Evolutionary conservation across 1,140 invertebrate species (phyloP).

Genomic region (Bactericera cockerelli): DNA sequence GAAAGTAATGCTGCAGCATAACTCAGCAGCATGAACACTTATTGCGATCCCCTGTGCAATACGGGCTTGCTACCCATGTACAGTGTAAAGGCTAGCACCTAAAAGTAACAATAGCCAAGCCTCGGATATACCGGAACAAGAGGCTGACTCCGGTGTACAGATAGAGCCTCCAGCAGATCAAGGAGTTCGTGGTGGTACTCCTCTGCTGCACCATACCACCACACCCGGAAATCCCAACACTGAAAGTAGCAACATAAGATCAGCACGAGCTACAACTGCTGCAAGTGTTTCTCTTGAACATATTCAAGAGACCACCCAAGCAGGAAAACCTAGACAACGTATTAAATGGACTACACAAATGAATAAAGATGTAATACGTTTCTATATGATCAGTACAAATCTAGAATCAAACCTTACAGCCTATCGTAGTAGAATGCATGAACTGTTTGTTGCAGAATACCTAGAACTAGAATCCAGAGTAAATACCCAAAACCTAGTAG

Average conservation of each 20-base stretch:
- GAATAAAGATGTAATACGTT: neutral
- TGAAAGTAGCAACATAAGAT: neutral
- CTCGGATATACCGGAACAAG: no score
- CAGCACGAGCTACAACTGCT: neutral
- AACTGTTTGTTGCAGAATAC: neutral
- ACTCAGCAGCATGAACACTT: no score
- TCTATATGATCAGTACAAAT: neutral
- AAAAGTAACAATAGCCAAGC: neutral
- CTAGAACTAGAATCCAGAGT: neutral
- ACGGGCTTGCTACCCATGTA: no score
- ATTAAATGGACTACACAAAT: neutral
- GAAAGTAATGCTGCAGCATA: neutral
- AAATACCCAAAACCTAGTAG: neutral
- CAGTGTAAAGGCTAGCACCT: no score
- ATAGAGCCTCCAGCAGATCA: neutral
- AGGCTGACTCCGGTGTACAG: no score
- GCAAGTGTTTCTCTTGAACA: neutral
- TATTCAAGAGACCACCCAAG: no score
- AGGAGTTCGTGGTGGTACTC: no score
- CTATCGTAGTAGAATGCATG: neutral
- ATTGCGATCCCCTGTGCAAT: no score
- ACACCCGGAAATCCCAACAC: no score
- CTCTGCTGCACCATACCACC: no score
- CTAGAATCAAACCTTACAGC: neutral
- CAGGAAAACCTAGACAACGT: neutral